Evolutionary conservation across 2,113 vertebrate species (phyloP).

Genomic region (Nipponia nippon): DNA sequence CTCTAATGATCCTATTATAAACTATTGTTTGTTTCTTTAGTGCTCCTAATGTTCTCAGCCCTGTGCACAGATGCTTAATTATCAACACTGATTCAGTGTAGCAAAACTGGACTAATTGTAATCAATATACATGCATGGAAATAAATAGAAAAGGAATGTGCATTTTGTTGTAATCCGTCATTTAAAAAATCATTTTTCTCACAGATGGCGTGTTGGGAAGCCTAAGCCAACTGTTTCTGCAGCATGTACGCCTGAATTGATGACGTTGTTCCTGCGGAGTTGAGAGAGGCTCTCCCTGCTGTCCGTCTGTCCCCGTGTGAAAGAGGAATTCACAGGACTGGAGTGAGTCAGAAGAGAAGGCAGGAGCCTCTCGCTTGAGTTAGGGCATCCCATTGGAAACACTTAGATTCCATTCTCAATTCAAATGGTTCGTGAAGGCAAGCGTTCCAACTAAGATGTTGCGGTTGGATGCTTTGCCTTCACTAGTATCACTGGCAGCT

Average conservation of each 20-base stretch:
- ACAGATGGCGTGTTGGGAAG: background rate
- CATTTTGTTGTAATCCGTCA: background rate
- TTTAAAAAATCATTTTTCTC: background rate
- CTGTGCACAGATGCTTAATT: slow-evolving; percentile 19
- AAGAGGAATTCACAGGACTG: background rate
- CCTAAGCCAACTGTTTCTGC: background rate
- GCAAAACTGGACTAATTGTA: background rate
- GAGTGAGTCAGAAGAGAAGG: background rate
- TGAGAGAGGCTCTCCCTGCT: background rate
- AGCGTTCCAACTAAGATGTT: background rate
- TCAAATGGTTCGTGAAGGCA: background rate
- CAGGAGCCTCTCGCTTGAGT: background rate
- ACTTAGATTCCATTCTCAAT: background rate
- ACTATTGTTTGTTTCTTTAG: slow-evolving; percentile 26
- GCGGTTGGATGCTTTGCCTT: background rate
- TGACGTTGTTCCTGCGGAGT: background rate
- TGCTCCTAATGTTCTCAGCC: background rate
- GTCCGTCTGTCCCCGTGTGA: background rate
- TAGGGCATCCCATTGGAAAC: background rate
- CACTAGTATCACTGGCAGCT: background rate
- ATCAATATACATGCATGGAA: background rate
- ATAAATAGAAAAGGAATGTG: background rate
- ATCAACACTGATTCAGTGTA: slow-evolving; percentile 6
- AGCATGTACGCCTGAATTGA: background rate
- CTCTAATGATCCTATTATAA: slow-evolving; percentile 41